These are phyloP conservation scores for Drosophila arawakana DNA, from an alignment of 1,140 invertebrate genomes.

Conservation along the genomic window DNA sequence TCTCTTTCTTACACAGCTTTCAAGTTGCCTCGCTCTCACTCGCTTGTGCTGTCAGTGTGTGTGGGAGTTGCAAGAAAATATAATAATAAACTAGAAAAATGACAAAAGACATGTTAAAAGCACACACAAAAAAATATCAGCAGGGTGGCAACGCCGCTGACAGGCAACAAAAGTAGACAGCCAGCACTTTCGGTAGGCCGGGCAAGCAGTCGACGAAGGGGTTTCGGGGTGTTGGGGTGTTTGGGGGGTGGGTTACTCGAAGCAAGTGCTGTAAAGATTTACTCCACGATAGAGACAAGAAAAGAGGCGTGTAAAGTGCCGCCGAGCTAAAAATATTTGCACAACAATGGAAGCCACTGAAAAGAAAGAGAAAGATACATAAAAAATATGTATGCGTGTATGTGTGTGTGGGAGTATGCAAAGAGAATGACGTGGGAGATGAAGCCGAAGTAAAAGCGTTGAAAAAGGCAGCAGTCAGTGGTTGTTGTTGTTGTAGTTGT, in stretches of 20 bases:
- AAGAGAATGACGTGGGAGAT: slow-evolving; percentile 1
- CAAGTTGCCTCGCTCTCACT: not conserved
- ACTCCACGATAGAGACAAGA: slow-evolving; percentile 42
- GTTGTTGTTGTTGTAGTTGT: slow-evolving; percentile 1
- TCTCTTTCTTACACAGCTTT: slow-evolving; percentile 1
- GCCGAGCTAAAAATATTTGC: slow-evolving; percentile 67
- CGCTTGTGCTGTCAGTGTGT: slow-evolving; percentile 8
- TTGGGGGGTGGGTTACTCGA: not conserved
- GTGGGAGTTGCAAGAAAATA: slow-evolving; percentile 54
- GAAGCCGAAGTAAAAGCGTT: slow-evolving; percentile 4
- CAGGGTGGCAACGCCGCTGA: slow-evolving; percentile 42
- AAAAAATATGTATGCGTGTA: slow-evolving; percentile 8
- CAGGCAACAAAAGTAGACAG: slow-evolving; percentile 52
- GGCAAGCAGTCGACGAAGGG: not conserved
- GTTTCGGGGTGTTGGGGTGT: not conserved
- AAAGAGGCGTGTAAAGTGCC: slow-evolving; percentile 62
- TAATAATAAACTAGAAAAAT: slow-evolving; percentile 71
- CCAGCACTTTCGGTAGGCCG: slow-evolving; percentile 53
- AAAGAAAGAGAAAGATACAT: slow-evolving; percentile 30
- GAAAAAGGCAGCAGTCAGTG: slow-evolving; percentile 30
- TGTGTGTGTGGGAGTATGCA: slow-evolving; percentile 5
- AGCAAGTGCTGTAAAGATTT: slow-evolving; percentile 38
- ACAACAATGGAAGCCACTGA: slow-evolving; percentile 60
- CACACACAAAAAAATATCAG: slow-evolving; percentile 34
- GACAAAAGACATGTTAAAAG: slow-evolving; percentile 71